Conservation (phyloP, 2,113 vertebrate genomes). For the Oostethus manadensis region DNA sequence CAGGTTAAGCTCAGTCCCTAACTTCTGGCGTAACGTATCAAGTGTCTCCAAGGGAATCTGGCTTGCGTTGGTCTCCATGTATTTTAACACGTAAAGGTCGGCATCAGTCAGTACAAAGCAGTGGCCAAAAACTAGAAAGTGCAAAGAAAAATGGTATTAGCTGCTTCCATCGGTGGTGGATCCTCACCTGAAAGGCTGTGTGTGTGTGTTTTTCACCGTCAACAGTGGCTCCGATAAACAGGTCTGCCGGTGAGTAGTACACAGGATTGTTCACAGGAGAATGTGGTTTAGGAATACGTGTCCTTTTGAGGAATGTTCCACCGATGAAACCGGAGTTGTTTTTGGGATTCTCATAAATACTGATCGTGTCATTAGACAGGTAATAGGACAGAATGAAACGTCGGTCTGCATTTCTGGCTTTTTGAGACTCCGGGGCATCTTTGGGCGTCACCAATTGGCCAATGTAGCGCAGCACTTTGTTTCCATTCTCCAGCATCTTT, state of each 20-base stretch:
- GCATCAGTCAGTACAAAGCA: slow-evolving; percentile 81
- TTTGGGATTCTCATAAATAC: slow-evolving; percentile 81
- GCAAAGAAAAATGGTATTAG: background rate
- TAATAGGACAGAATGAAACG: slow-evolving; percentile 84
- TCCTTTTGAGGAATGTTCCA: slow-evolving; percentile 82
- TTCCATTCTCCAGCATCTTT: slow-evolving; percentile 82
- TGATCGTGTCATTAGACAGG: slow-evolving; percentile 80
- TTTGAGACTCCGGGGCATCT: slow-evolving; percentile 73
- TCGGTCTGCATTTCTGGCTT: slow-evolving; percentile 74
- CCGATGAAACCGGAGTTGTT: slow-evolving; percentile 83
- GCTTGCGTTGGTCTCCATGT: slow-evolving; percentile 77
- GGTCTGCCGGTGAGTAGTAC: slow-evolving; percentile 83
- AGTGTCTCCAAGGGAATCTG: slow-evolving; percentile 73
- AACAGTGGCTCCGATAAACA: slow-evolving; percentile 80
- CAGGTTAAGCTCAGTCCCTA: slow-evolving; percentile 2
- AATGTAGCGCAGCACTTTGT: slow-evolving; percentile 81
- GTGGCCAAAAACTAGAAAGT: slow-evolving; percentile 79
- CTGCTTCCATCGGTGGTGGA: background rate
- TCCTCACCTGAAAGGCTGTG: background rate
- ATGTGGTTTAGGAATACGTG: slow-evolving; percentile 77
- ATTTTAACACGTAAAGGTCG: slow-evolving; percentile 80
- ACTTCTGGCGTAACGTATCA: slow-evolving; percentile 68
- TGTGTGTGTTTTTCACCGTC: slow-evolving; percentile 72
- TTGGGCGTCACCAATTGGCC: slow-evolving; percentile 75
- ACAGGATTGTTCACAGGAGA: slow-evolving; percentile 68